Percentiles rank a stretch among this genome's conserved stretches.
These are phyloP conservation scores for Philaenus spumarius DNA, from an alignment of 1,140 invertebrate species.

Conservation along the genomic window DNA sequence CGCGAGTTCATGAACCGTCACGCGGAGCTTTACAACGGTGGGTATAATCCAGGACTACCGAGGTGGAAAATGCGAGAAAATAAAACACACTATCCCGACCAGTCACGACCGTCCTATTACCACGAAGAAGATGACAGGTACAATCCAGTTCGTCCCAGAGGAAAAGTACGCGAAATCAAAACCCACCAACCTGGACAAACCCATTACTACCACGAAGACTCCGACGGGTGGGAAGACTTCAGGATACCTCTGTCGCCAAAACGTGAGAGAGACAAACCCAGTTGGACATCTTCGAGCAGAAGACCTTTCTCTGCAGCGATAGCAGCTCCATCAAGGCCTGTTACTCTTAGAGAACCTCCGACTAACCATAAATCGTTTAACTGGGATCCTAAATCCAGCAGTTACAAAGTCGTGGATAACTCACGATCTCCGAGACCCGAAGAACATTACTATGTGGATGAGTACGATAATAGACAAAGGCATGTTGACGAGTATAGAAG, in stretches of 20 bases:
- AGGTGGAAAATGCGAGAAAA: background rate
- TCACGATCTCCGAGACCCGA: background rate
- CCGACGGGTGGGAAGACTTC: no score
- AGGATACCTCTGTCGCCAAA: no score
- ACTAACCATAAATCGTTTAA: background rate
- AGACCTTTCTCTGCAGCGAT: slow-evolving; percentile 4
- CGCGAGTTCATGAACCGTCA: slow-evolving; percentile 8
- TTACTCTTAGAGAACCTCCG: background rate
- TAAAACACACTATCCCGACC: background rate
- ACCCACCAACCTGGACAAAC: background rate
- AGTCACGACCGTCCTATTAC: background rate
- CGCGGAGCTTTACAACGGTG: slow-evolving; percentile 7
- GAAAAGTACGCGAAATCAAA: background rate
- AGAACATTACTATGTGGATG: slow-evolving; percentile 1
- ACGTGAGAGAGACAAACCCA: no score
- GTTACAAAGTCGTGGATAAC: slow-evolving; percentile 5
- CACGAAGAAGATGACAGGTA: background rate
- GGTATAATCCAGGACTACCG: background rate
- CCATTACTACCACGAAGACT: no score
- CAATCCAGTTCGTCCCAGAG: background rate
- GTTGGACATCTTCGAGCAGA: no score
- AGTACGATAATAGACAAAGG: background rate
- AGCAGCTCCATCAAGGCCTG: background rate
- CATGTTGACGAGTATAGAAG: no score
- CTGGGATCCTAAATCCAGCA: slow-evolving; percentile 4